Evolutionary conservation across 1,140 invertebrate genomes (phyloP), one percentile per base, ranked within the genome.

Genomic region (Diorhabda elongata): DNA sequence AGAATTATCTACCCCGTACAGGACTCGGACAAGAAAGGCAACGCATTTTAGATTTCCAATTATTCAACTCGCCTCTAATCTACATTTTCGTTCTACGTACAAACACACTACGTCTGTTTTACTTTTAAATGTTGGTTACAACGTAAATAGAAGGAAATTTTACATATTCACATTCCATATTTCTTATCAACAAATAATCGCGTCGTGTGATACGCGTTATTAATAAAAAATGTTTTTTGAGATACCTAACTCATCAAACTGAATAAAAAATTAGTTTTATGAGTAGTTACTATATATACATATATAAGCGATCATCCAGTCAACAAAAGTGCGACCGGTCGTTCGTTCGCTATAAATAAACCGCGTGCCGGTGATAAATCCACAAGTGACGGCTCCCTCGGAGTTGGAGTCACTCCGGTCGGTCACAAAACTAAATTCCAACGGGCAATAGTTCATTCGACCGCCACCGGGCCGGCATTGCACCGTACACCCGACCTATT

Each of bases 351-450:
- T 61, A 67, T 66, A 69, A 72, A 72, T 72, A 72, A 73, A 63
- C 65, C 8, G 41, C 65, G 64, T 45, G 69, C 44, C 11, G 68
- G 68, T 67, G 43, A 72, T 76, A 76, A 76, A 74, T 76, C 72
- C 69, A 69, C 64, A 61, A 69, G 75, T 71, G 75, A 65, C 68
- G 68, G 68, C 69, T 67, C 65, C 65, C 65, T 60, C 57, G 42
- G 65, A 67, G 71, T 70, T 63, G 63, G 57, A 52, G 47, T 52
- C 47, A 52, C 47, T 52, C 47, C 47, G 47, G 61, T 73, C 76
- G 74, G 74, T 75, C 76, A 75, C 76, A 77, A 77, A 77, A 77
- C 76, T 77, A 74, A 77, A 77, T 77, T 77, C 76, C 74, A 66
- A 61, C 61, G 67, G 69, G 75, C 76, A 75, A 77, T 77, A 77